Base-by-base conservation (phyloP, 2,113 vertebrate species). In the Syngnathoides biaculeatus region DNA sequence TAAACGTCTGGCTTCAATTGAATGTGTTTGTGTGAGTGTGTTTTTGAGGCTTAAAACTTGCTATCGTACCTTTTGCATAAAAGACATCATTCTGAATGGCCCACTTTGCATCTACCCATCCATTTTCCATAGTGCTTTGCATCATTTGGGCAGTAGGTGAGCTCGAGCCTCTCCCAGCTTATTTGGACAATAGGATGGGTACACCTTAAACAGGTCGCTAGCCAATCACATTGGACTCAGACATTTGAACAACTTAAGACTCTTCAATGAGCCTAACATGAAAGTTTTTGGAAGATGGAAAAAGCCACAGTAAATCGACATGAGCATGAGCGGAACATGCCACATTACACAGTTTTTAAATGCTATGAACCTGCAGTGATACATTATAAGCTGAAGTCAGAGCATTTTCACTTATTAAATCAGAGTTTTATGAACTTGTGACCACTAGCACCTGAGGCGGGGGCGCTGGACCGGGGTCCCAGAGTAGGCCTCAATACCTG, bases 401-500 rank as follows among this genome's bases (percentile, higher is more conserved):
- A 35, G 3, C n/a, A 72, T 59, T 71, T 71, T 56, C 45, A 45
- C 66, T 43, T 67, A 68, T 62, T 75, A 26, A 67, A 65, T 72
- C 63, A 14, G 74, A 74, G 72, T 74, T 65, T 45, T 64, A 68
- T 64, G 50, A 72, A 65, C 77, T 75, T 66, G 79, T 80, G 86
- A 83, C 79, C 79, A 79, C 68, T 15, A 80, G 68, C 70, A 84
- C 80, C 79, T 43, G 58, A 70, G 84, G 83, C 69, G 75, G 69
- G 69, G 85, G 69, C 68, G 86, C 74, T 61, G 38, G n/a, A 24
- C n/a, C n/a, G 38, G n/a, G 60, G 17, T 72, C 67, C 81, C 84
- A 82, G 91, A 86, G 78, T 85, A 89, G 84, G 88, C 79, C 78
- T 84, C 78, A 87, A 62, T 26, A 82, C 88, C 89, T 79, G 79